These are phyloP conservation scores for Maniola hyperantus DNA, from an alignment of 2,888 invertebrate species.

Conservation along the genomic window DNA sequence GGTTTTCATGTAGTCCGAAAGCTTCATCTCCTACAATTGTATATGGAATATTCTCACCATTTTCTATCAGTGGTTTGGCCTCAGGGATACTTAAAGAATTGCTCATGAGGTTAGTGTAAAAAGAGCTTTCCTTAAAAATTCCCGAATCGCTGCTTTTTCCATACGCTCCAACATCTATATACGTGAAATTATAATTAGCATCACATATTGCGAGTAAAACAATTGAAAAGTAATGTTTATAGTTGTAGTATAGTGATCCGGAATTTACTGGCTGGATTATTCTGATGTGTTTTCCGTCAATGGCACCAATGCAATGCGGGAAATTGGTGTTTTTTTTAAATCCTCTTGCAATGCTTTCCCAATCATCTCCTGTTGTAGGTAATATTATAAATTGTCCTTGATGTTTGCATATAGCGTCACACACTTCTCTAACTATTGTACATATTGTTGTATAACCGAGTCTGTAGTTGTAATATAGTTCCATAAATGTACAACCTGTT, in stretches of 20 bases:
- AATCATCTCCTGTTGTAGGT: slow-evolving; percentile 32
- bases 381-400: slow-evolving; percentile 1
- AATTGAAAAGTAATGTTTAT: slow-evolving; percentile 40
- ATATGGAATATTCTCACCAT: slow-evolving; percentile 2
- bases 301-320: slow-evolving; percentile 37
- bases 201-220: slow-evolving; percentile 39
- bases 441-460: slow-evolving; percentile 1
- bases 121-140: slow-evolving; percentile 1
- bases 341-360: slow-evolving; percentile 32
- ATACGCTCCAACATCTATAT: neutral
- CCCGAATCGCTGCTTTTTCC: slow-evolving; percentile 1
- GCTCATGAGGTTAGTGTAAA: slow-evolving; percentile 3
- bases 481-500: neutral
- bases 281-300: slow-evolving; percentile 37
- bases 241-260: slow-evolving; percentile 39
- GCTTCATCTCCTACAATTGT: slow-evolving; percentile 4
- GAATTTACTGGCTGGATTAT: slow-evolving; percentile 35
- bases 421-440: slow-evolving; percentile 1
- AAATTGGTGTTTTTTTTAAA: slow-evolving; percentile 34
- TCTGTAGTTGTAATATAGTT: slow-evolving; percentile 1
- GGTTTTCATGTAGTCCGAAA: slow-evolving; percentile 4
- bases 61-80: slow-evolving; percentile 4
- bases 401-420: slow-evolving; percentile 1
- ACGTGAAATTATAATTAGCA: slow-evolving; percentile 38
- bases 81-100: slow-evolving; percentile 3